Conservation (phyloP, 2,113 vertebrate species). For the Xiphophorus hellerii region DNA sequence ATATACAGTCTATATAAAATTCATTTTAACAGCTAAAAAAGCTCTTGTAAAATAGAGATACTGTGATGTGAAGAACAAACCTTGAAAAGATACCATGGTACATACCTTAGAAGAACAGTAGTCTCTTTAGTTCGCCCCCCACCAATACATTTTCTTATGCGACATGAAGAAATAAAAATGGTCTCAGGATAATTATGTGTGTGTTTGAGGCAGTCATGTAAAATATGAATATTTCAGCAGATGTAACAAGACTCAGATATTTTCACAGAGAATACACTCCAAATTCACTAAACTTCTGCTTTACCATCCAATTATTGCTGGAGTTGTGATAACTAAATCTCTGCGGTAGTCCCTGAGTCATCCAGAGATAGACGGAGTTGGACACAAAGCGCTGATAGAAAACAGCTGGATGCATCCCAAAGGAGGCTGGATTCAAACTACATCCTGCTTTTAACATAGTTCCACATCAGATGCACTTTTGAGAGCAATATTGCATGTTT, state of each 20-base stretch:
- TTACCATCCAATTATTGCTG: slow-evolving; percentile 30
- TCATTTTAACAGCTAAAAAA: no score
- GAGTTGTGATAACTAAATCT: slow-evolving; percentile 38
- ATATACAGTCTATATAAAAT: not conserved
- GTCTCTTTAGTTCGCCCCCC: no score
- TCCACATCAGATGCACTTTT: slow-evolving; percentile 3
- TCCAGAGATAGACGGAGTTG: not conserved
- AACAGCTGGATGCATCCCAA: slow-evolving; percentile 27
- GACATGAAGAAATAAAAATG: not conserved
- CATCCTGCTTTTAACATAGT: not conserved
- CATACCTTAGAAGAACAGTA: not conserved
- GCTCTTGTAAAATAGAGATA: no score
- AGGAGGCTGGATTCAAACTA: slow-evolving; percentile 22
- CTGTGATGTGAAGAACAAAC: no score
- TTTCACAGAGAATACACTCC: not conserved
- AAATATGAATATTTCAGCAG: not conserved
- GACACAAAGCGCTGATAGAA: not conserved
- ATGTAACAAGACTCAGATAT: not conserved
- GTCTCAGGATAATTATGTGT: not conserved
- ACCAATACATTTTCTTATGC: no score
- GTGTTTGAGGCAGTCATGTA: not conserved
- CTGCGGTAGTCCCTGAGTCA: slow-evolving; percentile 36
- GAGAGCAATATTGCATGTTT: slow-evolving; percentile 9
- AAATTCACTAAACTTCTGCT: not conserved
- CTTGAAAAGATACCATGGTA: no score